Conservation (phyloP, 53 echinoderm and acorn worm species). For the Temnopleurus reevesii region DNA sequence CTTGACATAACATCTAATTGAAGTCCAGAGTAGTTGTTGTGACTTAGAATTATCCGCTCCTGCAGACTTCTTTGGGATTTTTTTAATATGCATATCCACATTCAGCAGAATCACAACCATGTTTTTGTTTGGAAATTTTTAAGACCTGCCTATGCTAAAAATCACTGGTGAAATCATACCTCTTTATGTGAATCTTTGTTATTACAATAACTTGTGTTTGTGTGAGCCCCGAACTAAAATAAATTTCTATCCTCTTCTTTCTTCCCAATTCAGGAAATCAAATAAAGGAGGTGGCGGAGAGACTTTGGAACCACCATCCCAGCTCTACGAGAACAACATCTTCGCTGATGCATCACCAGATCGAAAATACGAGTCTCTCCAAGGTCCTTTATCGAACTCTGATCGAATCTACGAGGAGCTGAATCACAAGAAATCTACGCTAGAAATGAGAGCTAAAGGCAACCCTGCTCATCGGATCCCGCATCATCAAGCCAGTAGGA, state of each 20-base stretch:
- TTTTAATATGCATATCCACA: too few relatives aligned
- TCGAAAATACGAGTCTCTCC: slow-evolving; percentile 52
- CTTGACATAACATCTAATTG: too few relatives aligned
- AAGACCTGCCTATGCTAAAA: too few relatives aligned
- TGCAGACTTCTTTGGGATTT: too few relatives aligned
- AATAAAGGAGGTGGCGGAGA: slow-evolving; percentile 41
- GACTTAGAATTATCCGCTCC: too few relatives aligned
- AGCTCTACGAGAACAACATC: slow-evolving; percentile 56
- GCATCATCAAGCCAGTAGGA: not conserved
- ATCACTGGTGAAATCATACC: too few relatives aligned
- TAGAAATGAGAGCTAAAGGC: slow-evolving; percentile 29
- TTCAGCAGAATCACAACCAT: too few relatives aligned
- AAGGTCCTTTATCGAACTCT: slow-evolving; percentile 26
- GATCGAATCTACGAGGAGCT: slow-evolving; percentile 55
- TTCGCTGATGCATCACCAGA: slow-evolving; percentile 48
- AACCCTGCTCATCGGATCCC: not conserved
- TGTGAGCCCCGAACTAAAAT: too few relatives aligned
- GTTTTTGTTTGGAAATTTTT: too few relatives aligned
- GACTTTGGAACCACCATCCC: slow-evolving; percentile 18
- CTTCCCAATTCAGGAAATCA: slow-evolving; percentile 22
- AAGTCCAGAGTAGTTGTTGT: too few relatives aligned
- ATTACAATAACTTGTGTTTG: too few relatives aligned
- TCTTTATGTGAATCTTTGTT: too few relatives aligned
- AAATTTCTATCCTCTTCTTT: not conserved
- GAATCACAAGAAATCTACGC: slow-evolving; percentile 34